phyloP scores from a whole-genome alignment of 2,797 vertebrate species.

The Gymnoscopelus braueri region DNA sequence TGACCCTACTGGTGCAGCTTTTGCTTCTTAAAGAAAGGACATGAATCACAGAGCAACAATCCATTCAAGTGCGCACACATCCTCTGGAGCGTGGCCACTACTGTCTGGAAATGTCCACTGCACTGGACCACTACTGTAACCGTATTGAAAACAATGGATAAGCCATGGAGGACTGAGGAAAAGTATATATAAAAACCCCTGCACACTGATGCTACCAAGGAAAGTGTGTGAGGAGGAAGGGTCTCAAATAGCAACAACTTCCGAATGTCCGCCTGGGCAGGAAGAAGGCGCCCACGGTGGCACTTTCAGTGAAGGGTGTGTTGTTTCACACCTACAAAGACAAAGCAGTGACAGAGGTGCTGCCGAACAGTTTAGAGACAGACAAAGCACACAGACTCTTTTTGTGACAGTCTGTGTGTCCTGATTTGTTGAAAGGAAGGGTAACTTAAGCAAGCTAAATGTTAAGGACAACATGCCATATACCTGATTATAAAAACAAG shows the following conservation, averaged over 20 bases:
- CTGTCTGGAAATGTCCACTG: neutral
- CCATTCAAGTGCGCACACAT: neutral
- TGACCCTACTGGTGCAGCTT: neutral
- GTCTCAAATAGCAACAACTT: slow-evolving; percentile 67
- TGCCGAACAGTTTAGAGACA: slow-evolving; percentile 3
- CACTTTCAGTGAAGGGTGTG: neutral
- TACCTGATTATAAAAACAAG: too few species aligned
- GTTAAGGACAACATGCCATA: too few species aligned
- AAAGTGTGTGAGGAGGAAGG: slow-evolving; percentile 60
- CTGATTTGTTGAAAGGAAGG: slow-evolving; percentile 2
- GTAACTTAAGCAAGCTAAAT: neutral
- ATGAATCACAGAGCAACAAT: slow-evolving; percentile 21
- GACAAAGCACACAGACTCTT: neutral
- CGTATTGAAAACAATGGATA: slow-evolving; percentile 2
- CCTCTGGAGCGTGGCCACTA: neutral
- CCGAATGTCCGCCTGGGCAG: slow-evolving; percentile 60
- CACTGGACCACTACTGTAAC: neutral
- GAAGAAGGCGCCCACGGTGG: slow-evolving; percentile 39
- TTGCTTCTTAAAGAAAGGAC: neutral
- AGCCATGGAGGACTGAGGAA: slow-evolving; percentile 9
- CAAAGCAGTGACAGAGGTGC: slow-evolving; percentile 15
- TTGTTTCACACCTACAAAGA: slow-evolving; percentile 17
- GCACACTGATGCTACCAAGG: slow-evolving; percentile 28
- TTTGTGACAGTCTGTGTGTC: neutral
- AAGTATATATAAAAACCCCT: neutral